Base-by-base conservation (phyloP, 2,888 invertebrate genomes). In the Unio delphinus region DNA sequence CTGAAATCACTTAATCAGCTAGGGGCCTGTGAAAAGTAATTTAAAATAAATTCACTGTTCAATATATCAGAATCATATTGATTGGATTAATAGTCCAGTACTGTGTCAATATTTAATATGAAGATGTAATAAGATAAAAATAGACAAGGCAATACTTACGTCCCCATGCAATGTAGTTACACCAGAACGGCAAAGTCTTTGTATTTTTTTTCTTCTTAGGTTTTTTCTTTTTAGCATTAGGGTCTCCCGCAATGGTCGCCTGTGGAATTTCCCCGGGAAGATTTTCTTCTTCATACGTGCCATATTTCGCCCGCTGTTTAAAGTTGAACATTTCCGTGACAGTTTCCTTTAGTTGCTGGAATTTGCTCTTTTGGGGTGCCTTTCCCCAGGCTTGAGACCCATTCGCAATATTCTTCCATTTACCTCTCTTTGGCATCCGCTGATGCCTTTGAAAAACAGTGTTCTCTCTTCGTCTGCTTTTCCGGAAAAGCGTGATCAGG, bases 91-190 rank as follows among this genome's bases (percentile, higher is more conserved):
- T 45, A 11, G 8, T 1, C 45, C 15, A 45, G 45, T 8, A 8
- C 8, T 34, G 34, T 8, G 34, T 15, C 45, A 45, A 45, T 11
- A 11, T 45, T 45, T 45, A 3, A 15, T 0, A 45, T 45, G 11
- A 45, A 11, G 15, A 3, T 11, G 45, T 45, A 11, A 2, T 45
- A 45, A 11, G 3, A 7, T 8, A 11, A 20, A 17, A 15, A 20
- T 62, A 17, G 18, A 23, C 23, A 18, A 17, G 23, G 3, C 18
- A 20, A 60, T 57, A 85, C 89, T 84, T 77, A 90, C 90, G 76
- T 18, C 81, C 78, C 89, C 89, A 90, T 8, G 87, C 89, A 68
- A 90, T 84, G 79, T 88, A 90, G 61, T 86, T 81, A 66, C 82
- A 86, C 89, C 89, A 90, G 70, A 86, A 84, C 7, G 89, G 89